Evolutionary conservation across 2,797 vertebrate genomes (phyloP).

Genomic region (Gymnocypris eckloni): DNA sequence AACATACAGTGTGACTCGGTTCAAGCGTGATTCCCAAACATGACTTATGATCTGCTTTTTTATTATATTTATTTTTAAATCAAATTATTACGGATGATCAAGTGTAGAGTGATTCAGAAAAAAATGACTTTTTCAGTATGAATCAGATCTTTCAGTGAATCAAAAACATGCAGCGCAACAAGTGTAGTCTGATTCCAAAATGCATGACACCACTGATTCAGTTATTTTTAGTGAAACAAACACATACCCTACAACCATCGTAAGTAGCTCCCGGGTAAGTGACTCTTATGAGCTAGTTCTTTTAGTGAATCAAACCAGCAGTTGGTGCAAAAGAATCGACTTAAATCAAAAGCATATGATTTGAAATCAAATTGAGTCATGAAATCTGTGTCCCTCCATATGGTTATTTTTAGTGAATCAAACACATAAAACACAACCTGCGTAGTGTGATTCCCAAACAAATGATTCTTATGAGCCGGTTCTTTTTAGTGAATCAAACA

Average conservation of each 20-base stretch:
- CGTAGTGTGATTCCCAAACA: no score
- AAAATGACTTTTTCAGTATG: background rate
- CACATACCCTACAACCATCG: background rate
- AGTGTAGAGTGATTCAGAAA: background rate
- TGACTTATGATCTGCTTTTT: background rate
- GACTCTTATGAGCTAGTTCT: background rate
- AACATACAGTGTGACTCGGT: background rate
- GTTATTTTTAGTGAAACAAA: background rate
- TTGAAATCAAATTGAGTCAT: background rate
- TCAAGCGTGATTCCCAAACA: background rate
- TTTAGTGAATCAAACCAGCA: background rate
- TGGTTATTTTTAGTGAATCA: no score
- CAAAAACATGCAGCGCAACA: background rate
- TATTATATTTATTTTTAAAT: background rate
- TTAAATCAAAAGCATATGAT: background rate
- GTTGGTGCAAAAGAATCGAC: background rate
- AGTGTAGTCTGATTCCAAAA: background rate
- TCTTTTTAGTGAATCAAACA: no score
- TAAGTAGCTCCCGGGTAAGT: background rate
- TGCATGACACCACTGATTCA: background rate
- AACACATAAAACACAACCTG: no score
- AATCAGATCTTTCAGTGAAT: background rate
- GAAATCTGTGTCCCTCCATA: no score
- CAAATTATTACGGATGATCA: background rate
- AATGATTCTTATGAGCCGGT: no score